Evolutionary conservation across 2,888 invertebrate species (phyloP).

Genomic region (Copidosoma aretas): DNA sequence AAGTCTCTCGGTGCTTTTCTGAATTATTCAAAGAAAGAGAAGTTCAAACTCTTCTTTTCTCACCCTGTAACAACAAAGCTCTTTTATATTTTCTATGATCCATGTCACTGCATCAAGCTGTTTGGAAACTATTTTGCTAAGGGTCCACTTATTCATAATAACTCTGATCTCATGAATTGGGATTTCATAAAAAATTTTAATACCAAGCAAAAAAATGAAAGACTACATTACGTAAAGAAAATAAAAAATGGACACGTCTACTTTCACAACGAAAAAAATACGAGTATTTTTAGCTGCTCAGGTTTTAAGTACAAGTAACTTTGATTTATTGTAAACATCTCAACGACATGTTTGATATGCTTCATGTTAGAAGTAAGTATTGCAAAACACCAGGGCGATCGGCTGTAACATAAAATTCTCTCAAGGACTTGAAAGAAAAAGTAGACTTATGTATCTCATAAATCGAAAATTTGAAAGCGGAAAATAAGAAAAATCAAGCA

Average conservation of each 20-base stretch:
- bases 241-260: not conserved
- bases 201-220: not conserved
- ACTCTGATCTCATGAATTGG: not conserved
- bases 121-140: not conserved
- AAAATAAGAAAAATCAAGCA: no score
- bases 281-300: not conserved
- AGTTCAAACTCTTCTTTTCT: not conserved
- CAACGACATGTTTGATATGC: not conserved
- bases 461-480: no score
- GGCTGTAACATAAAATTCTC: not conserved
- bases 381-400: not conserved
- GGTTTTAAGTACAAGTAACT: not conserved
- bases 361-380: not conserved
- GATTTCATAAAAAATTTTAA: not conserved
- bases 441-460: not conserved
- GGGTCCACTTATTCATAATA: not conserved
- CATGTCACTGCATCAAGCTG: not conserved
- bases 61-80: not conserved
- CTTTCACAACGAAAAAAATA: not conserved
- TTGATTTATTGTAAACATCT: not conserved
- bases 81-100: not conserved
- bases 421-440: not conserved
- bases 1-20: conserved; percentile 16
- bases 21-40: not conserved
- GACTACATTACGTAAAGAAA: not conserved